These are phyloP conservation scores for Sclerurus mexicanus DNA, from an alignment of 2,113 vertebrate genomes.

Conservation along the genomic window DNA sequence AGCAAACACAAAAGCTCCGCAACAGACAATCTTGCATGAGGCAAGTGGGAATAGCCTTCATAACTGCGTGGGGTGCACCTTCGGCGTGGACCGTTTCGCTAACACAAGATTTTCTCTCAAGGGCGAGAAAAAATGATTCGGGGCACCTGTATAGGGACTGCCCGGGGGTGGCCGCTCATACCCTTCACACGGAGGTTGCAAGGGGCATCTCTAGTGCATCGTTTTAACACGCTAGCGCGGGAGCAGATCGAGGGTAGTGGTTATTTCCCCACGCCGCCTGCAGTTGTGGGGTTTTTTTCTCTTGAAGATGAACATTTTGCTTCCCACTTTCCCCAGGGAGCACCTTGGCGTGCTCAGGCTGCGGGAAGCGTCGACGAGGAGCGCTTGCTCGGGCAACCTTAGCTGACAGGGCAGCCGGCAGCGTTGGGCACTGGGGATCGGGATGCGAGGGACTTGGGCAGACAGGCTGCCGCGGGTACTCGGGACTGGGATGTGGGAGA, in stretches of 20 bases:
- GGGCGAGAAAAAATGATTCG: not conserved
- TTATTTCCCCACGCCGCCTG: not conserved
- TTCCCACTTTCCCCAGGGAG: accelerated
- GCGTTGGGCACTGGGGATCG: not conserved
- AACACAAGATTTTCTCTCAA: not conserved
- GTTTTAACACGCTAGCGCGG: accelerated
- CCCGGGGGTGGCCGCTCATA: accelerated
- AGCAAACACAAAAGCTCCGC: not conserved
- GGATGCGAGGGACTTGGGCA: no score
- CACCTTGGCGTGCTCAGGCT: not conserved
- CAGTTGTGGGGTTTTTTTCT: accelerated
- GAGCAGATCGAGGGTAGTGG: accelerated
- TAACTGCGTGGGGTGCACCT: not conserved
- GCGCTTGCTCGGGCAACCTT: not conserved
- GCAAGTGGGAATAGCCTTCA: not conserved
- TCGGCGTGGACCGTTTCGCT: not conserved
- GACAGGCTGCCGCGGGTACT: not conserved
- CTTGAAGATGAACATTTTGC: not conserved
- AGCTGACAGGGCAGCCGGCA: not conserved
- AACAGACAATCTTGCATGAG: not conserved
- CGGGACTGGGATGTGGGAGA: not conserved
- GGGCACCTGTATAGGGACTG: not conserved
- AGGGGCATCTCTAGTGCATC: not conserved
- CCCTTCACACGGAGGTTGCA: not conserved
- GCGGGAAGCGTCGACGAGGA: not conserved